phyloP scores from a whole-genome alignment of 2,797 vertebrate species.

The Sebastolobus altivelis region DNA sequence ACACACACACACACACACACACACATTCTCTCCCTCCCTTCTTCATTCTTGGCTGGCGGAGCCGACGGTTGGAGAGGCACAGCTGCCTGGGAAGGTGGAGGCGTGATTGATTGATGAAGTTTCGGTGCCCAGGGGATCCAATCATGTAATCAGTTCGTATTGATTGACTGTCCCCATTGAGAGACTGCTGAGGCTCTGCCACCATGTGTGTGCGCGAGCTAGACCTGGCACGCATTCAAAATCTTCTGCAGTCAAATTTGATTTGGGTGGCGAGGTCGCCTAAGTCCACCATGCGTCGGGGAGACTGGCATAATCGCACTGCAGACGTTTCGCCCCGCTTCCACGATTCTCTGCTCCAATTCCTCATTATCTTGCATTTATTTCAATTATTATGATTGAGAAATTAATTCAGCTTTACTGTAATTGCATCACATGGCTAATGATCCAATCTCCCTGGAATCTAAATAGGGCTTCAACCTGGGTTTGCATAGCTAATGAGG shows the following conservation, averaged over 20 bases:
- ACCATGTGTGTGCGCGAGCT: conserved; percentile 42
- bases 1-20: conserved; percentile 11
- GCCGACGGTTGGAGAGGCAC: conserved; percentile 53
- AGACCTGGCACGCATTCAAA: conserved; percentile 63
- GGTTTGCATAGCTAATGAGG: conserved; percentile 60
- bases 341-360: conserved; percentile 45
- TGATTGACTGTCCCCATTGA: conserved; percentile 79
- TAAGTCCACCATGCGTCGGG: conserved; percentile 23
- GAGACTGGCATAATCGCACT: conserved; percentile 34
- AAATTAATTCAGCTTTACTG: conserved; percentile 69
- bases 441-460: conserved; percentile 62
- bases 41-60: conserved; percentile 44
- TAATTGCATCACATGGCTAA: conserved; percentile 73
- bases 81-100: conserved; percentile 76
- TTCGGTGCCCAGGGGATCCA: conserved; percentile 79
- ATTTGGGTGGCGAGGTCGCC: conserved; percentile 54
- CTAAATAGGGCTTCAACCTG: conserved; percentile 58
- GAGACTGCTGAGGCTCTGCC: conserved; percentile 65
- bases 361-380: conserved; percentile 61
- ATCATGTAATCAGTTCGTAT: conserved; percentile 84
- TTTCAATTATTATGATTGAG: conserved; percentile 65
- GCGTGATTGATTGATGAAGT: conserved; percentile 81
- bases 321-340: conserved; percentile 44
- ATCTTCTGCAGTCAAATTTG: conserved; percentile 63
- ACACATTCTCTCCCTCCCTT: conserved; percentile 3